Evolutionary conservation across 2,113 vertebrate genomes (phyloP).

Genomic region (Excalfactoria chinensis): DNA sequence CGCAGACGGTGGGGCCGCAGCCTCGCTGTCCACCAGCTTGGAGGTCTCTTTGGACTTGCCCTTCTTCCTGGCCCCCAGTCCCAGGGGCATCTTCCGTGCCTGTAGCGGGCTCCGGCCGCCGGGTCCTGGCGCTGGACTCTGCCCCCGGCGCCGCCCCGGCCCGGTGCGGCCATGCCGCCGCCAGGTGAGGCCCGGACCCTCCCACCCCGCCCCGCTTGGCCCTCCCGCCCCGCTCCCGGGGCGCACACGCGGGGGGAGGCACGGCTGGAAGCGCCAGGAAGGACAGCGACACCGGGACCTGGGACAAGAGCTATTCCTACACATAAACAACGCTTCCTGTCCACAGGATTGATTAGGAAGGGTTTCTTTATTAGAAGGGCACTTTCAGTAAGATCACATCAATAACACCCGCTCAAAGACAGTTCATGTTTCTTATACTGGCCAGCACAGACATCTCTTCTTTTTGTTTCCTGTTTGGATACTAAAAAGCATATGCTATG

Average conservation of each 20-base stretch:
- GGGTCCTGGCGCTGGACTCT: neutral
- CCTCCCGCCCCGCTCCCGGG: no score
- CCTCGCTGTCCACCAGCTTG: conserved; percentile 84
- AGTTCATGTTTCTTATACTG: fast-evolving
- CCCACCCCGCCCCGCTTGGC: neutral
- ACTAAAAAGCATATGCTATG: neutral
- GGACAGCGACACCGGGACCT: neutral
- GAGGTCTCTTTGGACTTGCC: conserved; percentile 80
- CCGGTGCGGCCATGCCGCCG: neutral
- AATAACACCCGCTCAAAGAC: fast-evolving
- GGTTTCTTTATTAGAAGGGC: neutral
- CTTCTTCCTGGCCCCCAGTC: conserved; percentile 84
- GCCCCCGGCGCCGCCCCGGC: neutral
- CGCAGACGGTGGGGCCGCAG: conserved; percentile 36
- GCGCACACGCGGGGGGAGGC: neutral
- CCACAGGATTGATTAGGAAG: fast-evolving
- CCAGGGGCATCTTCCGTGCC: conserved; percentile 85
- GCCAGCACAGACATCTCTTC: neutral
- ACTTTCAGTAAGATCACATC: neutral
- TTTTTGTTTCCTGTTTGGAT: no score
- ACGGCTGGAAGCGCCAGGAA: neutral
- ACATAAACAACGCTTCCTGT: neutral
- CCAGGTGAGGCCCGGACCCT: neutral
- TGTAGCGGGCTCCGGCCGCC: neutral
- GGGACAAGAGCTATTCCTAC: fast-evolving